A percentile compares a stretch with the other conserved stretches of the same genome.
Evolutionary conservation across 2,113 vertebrate genomes (phyloP).

Genomic region (Eublepharis macularius): DNA sequence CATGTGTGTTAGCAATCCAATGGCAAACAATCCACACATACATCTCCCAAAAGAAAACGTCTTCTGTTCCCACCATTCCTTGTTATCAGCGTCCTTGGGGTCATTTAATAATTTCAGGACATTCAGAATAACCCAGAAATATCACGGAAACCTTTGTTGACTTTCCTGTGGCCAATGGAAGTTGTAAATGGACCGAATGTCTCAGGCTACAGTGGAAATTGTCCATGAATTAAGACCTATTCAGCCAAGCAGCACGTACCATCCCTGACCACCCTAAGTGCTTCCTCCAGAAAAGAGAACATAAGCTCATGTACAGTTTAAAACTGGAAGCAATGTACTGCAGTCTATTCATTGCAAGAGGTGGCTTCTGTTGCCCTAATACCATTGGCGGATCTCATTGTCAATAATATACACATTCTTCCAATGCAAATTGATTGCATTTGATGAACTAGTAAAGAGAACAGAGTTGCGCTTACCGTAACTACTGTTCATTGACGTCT

Average conservation of each 20-base stretch:
- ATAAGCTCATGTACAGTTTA: conserved; percentile 48
- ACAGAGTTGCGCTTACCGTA: too few relatives aligned
- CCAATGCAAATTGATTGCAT: conserved; percentile 48
- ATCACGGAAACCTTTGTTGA: conserved; percentile 38
- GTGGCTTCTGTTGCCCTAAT: too few relatives aligned
- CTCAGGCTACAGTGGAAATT: conserved; percentile 25
- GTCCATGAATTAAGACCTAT: conserved; percentile 47
- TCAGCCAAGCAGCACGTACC: conserved; percentile 29
- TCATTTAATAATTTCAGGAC: conserved; percentile 58
- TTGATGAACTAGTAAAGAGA: conserved; percentile 39
- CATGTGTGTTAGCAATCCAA: conserved; percentile 25
- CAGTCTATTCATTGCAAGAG: conserved; percentile 38
- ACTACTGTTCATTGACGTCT: too few relatives aligned
- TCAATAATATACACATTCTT: conserved; percentile 26
- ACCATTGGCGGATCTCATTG: conserved; percentile 41
- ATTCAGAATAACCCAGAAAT: conserved; percentile 39
- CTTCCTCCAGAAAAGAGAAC: conserved; percentile 43
- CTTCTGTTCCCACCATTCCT: conserved; percentile 48
- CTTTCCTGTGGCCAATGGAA: conserved; percentile 28
- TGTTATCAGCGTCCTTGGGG: conserved; percentile 59
- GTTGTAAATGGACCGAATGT: conserved; percentile 51
- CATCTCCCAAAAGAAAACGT: not conserved
- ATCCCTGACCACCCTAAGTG: conserved; percentile 38
- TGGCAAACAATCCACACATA: conserved; percentile 32
- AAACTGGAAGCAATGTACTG: conserved; percentile 36